Evolutionary conservation across 1,140 invertebrate genomes (phyloP).

Genomic region (Bombus affinis): DNA sequence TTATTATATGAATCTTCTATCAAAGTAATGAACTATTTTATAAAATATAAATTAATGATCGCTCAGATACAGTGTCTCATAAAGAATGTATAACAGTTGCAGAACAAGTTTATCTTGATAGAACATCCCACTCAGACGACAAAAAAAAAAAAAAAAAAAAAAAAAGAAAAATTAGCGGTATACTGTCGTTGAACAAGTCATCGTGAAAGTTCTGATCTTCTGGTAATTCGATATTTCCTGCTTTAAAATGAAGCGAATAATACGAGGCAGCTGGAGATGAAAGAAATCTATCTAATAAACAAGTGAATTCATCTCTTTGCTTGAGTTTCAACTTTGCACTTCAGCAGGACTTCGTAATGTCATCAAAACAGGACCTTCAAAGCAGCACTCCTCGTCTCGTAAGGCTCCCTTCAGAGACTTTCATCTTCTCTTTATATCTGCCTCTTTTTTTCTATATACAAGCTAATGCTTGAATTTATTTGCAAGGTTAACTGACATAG

Average conservation of each 20-base stretch:
- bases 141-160: too few relatives aligned
- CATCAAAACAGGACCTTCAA: background rate
- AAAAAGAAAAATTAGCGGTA: background rate
- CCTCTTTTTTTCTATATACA: too few relatives aligned
- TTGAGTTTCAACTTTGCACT: background rate
- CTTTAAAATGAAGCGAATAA: background rate
- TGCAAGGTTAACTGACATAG: too few relatives aligned
- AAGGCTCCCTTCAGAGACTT: background rate
- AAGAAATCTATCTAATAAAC: background rate
- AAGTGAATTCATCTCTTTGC: background rate
- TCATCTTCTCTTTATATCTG: background rate
- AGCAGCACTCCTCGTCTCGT: background rate
- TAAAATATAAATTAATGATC: background rate
- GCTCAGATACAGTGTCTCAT: background rate
- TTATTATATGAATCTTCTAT: too few relatives aligned
- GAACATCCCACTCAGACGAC: too few relatives aligned
- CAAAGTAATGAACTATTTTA: background rate
- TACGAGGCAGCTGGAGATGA: too few relatives aligned
- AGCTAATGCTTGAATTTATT: background rate
- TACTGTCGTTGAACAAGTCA: background rate
- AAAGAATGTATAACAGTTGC: background rate
- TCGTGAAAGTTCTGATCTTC: background rate
- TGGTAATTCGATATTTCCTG: background rate
- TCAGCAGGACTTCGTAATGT: background rate
- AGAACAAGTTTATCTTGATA: background rate